Percentiles rank a stretch among this genome's conserved stretches.
Evolutionary conservation across 2,888 invertebrate genomes (phyloP).

Genomic region (Piscicola geometra): DNA sequence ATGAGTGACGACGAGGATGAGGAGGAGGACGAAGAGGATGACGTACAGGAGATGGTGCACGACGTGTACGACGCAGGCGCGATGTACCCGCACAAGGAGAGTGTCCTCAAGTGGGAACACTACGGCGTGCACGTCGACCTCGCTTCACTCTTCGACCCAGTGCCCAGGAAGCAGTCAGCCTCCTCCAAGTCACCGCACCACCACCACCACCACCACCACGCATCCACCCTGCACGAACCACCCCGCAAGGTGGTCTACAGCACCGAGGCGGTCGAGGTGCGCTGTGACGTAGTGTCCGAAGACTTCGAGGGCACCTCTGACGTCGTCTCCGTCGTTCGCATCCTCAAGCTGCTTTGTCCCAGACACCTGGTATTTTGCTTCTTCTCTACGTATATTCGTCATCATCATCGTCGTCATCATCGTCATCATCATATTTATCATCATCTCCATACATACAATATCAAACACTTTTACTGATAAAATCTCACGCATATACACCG

Average conservation of each 20-base stretch:
- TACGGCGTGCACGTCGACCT: slow-evolving; percentile 68
- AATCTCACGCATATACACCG: too few species aligned
- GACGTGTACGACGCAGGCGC: slow-evolving; percentile 52
- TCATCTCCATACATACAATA: neutral
- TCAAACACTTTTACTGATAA: too few species aligned
- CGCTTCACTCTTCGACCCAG: neutral
- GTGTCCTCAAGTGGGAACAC: slow-evolving; percentile 84
- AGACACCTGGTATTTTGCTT: slow-evolving; percentile 62
- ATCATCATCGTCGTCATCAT: too few species aligned
- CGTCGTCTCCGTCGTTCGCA: slow-evolving; percentile 65
- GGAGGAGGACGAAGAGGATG: slow-evolving; percentile 21
- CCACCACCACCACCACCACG: neutral
- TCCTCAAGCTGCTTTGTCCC: slow-evolving; percentile 70
- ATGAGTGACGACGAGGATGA: slow-evolving; percentile 24
- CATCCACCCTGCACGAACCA: slow-evolving; percentile 61
- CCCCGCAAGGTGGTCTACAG: slow-evolving; percentile 83
- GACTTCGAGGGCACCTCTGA: slow-evolving; percentile 85
- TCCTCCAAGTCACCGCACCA: too few species aligned
- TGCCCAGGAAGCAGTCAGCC: neutral
- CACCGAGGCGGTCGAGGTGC: slow-evolving; percentile 70
- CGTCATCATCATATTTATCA: neutral
- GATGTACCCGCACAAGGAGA: slow-evolving; percentile 91
- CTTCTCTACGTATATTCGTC: too few species aligned
- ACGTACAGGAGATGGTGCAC: slow-evolving; percentile 1
- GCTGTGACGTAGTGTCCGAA: slow-evolving; percentile 83